Base-by-base conservation (phyloP, 2,113 vertebrate genomes). In the Puntigrus tetrazona region DNA sequence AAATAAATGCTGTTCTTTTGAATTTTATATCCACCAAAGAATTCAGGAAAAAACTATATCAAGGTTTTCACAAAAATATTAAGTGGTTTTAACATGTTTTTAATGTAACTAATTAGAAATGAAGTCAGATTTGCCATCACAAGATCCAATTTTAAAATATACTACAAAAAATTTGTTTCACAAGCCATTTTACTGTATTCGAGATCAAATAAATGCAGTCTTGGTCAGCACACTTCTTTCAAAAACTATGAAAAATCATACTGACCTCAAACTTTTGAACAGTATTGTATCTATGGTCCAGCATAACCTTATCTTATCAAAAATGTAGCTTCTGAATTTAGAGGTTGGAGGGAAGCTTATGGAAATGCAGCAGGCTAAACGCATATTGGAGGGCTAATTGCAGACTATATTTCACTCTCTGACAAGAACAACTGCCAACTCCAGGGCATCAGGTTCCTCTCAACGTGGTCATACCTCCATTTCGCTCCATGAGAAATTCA, bases 351-450 rank as follows among this genome's bases (percentile, higher is more conserved):
- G 38, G 38, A 77, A 59, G 52, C 41, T 45, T 41, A 20, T 77
- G 41, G n/a, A 41, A 57, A 70, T 22, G 76, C 34, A 79, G 63
- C 10, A 36, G 27, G 13, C 57, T 47, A 67, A 84, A 81, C 34
- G 34, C 57, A 84, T 65, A 7, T 13, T 81, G 74, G 41, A 63
- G 69, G 47, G 52, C 50, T 87, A 77, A 47, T 84, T 83, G 73
- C 86, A 31, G 59, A 67, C 88, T 81, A 75, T 78, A 77, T 88
- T 90, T 87, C 84, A 82, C 81, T 86, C 29, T 82, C 88, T 55
- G 82, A 89, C 86, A 90, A 89, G 79, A 88, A 72, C 57, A 87
- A 84, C n/a, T 88, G 83, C 77, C 88, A 86, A 65, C 78, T 83
- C 57, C 5, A 65, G 29, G 83, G 82, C 31, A 72, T 82, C 80